Evolutionary conservation across 2,888 invertebrate genomes (phyloP).

Genomic region (Morpho deidamia): DNA sequence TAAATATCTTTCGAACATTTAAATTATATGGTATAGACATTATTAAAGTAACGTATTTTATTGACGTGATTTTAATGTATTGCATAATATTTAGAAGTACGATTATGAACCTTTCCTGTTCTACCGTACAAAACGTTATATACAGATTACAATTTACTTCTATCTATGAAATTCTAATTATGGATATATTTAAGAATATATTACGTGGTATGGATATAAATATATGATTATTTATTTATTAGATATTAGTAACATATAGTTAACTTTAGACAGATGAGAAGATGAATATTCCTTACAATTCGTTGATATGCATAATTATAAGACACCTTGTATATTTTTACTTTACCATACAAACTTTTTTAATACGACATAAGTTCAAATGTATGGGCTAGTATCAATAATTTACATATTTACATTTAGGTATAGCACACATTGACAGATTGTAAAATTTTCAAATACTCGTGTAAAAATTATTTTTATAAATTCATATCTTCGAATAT

Average conservation of each 20-base stretch:
- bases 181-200: constrained; percentile 1
- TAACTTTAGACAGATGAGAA: constrained; percentile 20
- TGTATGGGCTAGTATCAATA: constrained; percentile 25
- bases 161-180: constrained; percentile 1
- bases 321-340: constrained; percentile 74
- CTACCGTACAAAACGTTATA: no score
- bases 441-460: constrained; percentile 5
- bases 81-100: no score
- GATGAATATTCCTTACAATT: constrained; percentile 51
- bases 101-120: no score
- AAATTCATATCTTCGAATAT: constrained; percentile 15
- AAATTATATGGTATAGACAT: no score
- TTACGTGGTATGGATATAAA: constrained; percentile 4
- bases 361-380: constrained; percentile 27
- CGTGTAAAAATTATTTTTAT: constrained; percentile 19
- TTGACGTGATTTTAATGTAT: no score
- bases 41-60: no score
- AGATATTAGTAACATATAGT: constrained; percentile 14
- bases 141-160: background rate
- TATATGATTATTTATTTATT: constrained; percentile 4
- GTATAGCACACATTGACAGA: constrained; percentile 28
- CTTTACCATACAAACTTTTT: constrained; percentile 59
- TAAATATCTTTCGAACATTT: no score
- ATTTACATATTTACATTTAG: constrained; percentile 67
- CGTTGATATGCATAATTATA: constrained; percentile 77